Base-by-base conservation (phyloP, 2,113 vertebrate species). In the Clinocottus analis region DNA sequence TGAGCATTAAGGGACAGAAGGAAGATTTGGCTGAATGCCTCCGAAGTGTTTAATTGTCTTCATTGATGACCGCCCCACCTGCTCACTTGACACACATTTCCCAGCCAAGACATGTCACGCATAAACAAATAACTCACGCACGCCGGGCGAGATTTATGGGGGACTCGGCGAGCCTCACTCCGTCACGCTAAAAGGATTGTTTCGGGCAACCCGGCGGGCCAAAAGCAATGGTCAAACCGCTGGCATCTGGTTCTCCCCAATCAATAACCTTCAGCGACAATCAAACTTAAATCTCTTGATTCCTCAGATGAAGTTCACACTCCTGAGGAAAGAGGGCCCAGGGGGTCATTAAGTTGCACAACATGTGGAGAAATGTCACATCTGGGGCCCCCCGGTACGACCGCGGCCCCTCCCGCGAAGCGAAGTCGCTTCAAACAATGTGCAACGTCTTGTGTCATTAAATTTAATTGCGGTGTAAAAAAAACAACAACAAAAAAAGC, bases 1-100 rank as follows among this genome's bases (percentile, higher is more conserved):
- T 39, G 77, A 43, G 29, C 65, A 47, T 43, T 70, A 68, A 55
- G 39, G 79, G 82, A 85, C 80, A 87, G 86, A 88, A 83, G 88
- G 82, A 88, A 87, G 90, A 80, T 89, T 91, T 93, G 93, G 92
- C 89, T 75, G 71, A 87, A 88, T 87, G 90, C 93, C 92, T 91
- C 75, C 4, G 66, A 93, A 88, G 90, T 93, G 93, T 93, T 94
- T 94, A 93, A 93, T 94, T 92, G 92, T 95, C 90, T 90, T 89
- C 85, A 84, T 88, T 91, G 93, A 91, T 89, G 87, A 90, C 83
- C 74, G 73, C 85, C 89, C 92, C 93, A 95, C 94, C 94, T 94
- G 92, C 90, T 93, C 89, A 12, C 80, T 84, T 93, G 93, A 93
- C 91, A 92, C 78, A 19, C 75, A 53, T 84, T 85, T 78, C 75